Evolutionary conservation across 30 jellyfish, hydroid and myxozoan genomes (phyloP), one percentile per base, ranked within the genome.

Genomic region (Turritopsis dohrnii): DNA sequence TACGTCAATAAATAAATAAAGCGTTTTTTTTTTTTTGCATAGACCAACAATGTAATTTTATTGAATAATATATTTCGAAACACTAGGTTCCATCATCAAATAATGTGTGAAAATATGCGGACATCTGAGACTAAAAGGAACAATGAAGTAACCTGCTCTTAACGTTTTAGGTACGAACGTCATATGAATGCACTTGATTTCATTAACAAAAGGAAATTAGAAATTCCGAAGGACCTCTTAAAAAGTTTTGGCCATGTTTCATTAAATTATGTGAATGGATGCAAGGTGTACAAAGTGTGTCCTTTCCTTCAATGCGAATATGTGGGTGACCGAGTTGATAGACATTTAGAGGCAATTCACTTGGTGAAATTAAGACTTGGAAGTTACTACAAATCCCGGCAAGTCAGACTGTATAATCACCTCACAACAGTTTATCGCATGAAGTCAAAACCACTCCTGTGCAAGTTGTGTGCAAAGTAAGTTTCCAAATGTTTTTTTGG

Each of bases 381-480:
- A 18, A 18, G 19, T 23, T 60, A 18, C 21, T 60, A 18, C 73
- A 60, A 60, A 60, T 60, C 73, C 19, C 73, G 73, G 21, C 73
- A 60, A 60, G 73, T 60, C 73, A 21, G 73, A 60, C 19, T 60
- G 73, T 60, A 60, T 60, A 60, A 21, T 23, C 73, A 60, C 73
- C 73, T 60, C 22, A 60, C 73, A 18, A 60, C 73, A 60, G 21
- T 60, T 18, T 60, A 60, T 60, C 0, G 73, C 19, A 60, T 23
- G 22, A 60, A 21, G 73, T 60, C 73, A 60, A 60, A 60, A 23
- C 73, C 73, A 23, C 73, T 60, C 19, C 73, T 23, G 21, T 60
- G 73, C 73, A 60, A 60, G 73, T 60, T 60, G 21, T 60, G 73
- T 60, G 73, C 73, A 60, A 60, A 60, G 73, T 60, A 60, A 60